Base-by-base conservation (phyloP, 1,140 invertebrate genomes). In the Cryptotermes secundus region DNA sequence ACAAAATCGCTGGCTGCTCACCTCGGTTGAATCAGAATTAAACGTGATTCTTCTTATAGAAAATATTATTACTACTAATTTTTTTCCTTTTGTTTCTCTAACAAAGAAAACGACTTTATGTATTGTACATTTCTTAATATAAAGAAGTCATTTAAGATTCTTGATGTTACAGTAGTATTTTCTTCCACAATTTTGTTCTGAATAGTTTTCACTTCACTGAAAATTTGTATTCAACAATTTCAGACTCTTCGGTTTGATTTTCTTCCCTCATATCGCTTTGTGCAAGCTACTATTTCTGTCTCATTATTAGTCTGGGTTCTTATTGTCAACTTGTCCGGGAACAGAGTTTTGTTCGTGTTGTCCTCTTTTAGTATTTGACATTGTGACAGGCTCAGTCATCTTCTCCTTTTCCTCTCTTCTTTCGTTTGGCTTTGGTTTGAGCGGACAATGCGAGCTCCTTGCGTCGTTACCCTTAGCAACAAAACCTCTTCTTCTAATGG, bases 401-500 rank as follows among this genome's bases (percentile, higher is more conserved):
- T 72, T n/a, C 59, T 31, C 26, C n/a, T 7, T 31, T 26, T 31
- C 26, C 59, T 31, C 6, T 31, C n/a, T 31, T 65, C 59, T 72
- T 72, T 72, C 31, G 59, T 72, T 72, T 72, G 59, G 59, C 59
- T 72, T 72, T 72, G 26, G 59, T 72, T 72, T 72, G 26, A 72
- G 59, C n/a, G 59, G 26, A 72, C 59, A 72, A 72, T 72, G 59
- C 59, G 59, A 72, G 31, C 26, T 72, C 31, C 59, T 72, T 72
- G 59, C 59, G 59, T 72, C 59, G 59, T 72, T 72, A 72, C 59
- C 59, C 59, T 31, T 72, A 72, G 59, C 59, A 72, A 72, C 59
- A 72, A 72, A 72, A 72, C 59, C 59, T 72, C 59, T 72, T 72
- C 26, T 72, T 72, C 59, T 72, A 72, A 72, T 72, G 59, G 59